These are phyloP conservation scores for Quadriops clusia DNA, from an alignment of 2,888 invertebrate species.

Conservation along the genomic window DNA sequence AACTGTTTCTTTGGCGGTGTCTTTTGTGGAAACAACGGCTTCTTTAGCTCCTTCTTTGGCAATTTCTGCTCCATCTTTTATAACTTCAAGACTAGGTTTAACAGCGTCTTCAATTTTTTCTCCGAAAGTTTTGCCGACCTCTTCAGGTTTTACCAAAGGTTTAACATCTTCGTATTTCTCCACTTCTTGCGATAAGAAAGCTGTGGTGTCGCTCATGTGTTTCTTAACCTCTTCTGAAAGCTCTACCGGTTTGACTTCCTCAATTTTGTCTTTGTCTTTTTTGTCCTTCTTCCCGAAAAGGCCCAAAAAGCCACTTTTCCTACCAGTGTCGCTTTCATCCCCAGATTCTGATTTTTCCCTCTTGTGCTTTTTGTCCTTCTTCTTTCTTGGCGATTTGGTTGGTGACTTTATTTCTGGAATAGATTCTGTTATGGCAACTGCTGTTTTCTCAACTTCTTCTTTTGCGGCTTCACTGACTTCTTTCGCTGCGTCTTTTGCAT, in stretches of 20 bases:
- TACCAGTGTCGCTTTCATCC: slow-evolving; percentile 3
- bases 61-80: too few relatives aligned
- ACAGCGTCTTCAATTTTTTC: too few relatives aligned
- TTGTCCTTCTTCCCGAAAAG: slow-evolving; percentile 17
- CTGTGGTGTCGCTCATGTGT: slow-evolving; percentile 17
- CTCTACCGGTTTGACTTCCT: slow-evolving; percentile 4
- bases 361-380: slow-evolving; percentile 14
- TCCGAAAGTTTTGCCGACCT: slow-evolving; percentile 1
- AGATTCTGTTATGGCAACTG: slow-evolving; percentile 11
- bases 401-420: slow-evolving; percentile 2
- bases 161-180: slow-evolving; percentile 15
- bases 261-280: slow-evolving; percentile 5
- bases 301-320: slow-evolving; percentile 11
- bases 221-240: slow-evolving; percentile 9
- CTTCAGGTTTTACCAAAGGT: slow-evolving; percentile 9
- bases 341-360: slow-evolving; percentile 13
- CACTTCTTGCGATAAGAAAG: slow-evolving; percentile 23
- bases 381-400: too few relatives aligned
- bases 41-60: slow-evolving; percentile 4
- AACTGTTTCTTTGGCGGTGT: too few relatives aligned
- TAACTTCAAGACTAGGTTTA: too few relatives aligned
- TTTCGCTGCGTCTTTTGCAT: too few relatives aligned
- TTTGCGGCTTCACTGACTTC: slow-evolving; percentile 1
- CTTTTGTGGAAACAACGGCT: too few relatives aligned
- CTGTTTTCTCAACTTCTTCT: slow-evolving; percentile 11